Percentiles rank a stretch among this genome's conserved stretches.
phyloP scores from a whole-genome alignment of 2,888 invertebrate genomes.

The Baccha elongata region DNA sequence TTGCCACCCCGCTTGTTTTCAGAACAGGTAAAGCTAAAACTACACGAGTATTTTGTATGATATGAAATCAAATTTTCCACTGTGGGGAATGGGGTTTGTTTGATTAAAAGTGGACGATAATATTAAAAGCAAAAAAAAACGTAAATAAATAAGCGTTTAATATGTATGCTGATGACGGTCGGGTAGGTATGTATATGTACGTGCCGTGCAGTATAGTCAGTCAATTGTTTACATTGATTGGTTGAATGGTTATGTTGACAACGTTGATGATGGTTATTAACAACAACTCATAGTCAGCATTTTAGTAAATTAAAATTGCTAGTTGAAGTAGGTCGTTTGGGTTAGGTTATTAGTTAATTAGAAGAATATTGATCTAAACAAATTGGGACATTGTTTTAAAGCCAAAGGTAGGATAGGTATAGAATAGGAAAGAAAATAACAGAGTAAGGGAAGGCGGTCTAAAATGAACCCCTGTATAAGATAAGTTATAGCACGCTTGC shows the following conservation, averaged over 20 bases:
- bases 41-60: neutral
- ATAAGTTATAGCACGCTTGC: no score
- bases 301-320: constrained; percentile 39
- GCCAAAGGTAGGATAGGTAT: no score
- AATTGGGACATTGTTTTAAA: no score
- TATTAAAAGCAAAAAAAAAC: neutral
- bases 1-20: no score
- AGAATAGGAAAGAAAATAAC: no score
- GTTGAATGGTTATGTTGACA: constrained; percentile 45
- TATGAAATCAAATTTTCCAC: neutral
- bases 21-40: no score
- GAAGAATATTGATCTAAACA: constrained; percentile 18
- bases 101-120: constrained; percentile 46
- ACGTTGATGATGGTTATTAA: constrained; percentile 45
- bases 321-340: constrained; percentile 23
- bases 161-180: constrained; percentile 16
- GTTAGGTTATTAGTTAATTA: constrained; percentile 3
- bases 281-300: constrained; percentile 5
- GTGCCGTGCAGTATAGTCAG: constrained; percentile 1
- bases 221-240: constrained; percentile 36
- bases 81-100: constrained; percentile 32
- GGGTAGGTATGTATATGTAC: neutral
- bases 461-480: no score
- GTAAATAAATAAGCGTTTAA: constrained; percentile 23
- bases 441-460: no score